Conservation (phyloP, 2,888 invertebrate genomes). For the Euzophera pinguis region DNA sequence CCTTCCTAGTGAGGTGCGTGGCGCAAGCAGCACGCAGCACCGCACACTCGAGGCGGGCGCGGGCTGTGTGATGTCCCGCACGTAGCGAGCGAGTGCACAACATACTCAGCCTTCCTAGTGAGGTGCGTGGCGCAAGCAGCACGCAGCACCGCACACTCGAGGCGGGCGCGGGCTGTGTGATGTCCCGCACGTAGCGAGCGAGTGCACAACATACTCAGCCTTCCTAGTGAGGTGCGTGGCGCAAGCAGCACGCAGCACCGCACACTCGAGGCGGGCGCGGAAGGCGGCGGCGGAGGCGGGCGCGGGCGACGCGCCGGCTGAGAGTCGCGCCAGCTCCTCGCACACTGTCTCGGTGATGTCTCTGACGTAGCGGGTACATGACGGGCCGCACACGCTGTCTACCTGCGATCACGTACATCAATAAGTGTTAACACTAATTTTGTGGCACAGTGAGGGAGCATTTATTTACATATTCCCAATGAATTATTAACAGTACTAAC, state of each 20-base stretch:
- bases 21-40: slow-evolving; percentile 54
- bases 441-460: no score
- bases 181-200: slow-evolving; percentile 84
- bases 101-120: slow-evolving; percentile 60
- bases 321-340: slow-evolving; percentile 93
- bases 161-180: slow-evolving; percentile 92
- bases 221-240: slow-evolving; percentile 60
- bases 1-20: slow-evolving; percentile 60
- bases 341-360: slow-evolving; percentile 94
- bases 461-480: no score
- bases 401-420: slow-evolving; percentile 72
- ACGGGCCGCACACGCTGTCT: slow-evolving; percentile 82
- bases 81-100: no score
- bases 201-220: slow-evolving; percentile 66
- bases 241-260: slow-evolving; percentile 53
- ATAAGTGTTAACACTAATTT: no score
- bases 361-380: slow-evolving; percentile 88
- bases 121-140: slow-evolving; percentile 57
- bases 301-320: slow-evolving; percentile 53
- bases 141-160: slow-evolving; percentile 75
- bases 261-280: slow-evolving; percentile 86
- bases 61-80: slow-evolving; percentile 89
- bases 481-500: no score
- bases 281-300: slow-evolving; percentile 81
- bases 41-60: slow-evolving; percentile 85